Evolutionary conservation across 2,113 vertebrate genomes (phyloP).

Genomic region (Lethenteron reissneri): DNA sequence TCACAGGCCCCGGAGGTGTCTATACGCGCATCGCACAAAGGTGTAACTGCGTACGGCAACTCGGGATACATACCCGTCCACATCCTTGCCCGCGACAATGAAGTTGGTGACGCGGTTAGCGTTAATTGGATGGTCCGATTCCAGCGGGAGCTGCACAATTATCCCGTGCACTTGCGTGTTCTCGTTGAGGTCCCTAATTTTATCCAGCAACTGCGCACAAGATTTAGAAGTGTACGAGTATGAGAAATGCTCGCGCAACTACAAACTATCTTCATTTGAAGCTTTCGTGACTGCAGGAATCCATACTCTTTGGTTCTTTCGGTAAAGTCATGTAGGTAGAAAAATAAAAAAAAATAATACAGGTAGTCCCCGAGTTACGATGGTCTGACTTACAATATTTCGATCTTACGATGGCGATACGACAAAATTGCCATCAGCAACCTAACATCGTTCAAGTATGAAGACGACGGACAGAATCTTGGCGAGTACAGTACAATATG

Average conservation of each 20-base stretch:
- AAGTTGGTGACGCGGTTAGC: conserved; percentile 64
- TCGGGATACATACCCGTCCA: conserved; percentile 55
- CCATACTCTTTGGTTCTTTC: background rate
- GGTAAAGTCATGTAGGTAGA: background rate
- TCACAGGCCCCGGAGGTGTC: conserved; percentile 6
- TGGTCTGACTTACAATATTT: background rate
- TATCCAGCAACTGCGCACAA: conserved; percentile 42
- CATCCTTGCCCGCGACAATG: conserved; percentile 64
- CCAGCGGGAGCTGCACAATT: conserved; percentile 77
- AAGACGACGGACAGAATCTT: too few species aligned
- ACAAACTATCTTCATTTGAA: background rate
- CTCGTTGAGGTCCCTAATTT: conserved; percentile 49
- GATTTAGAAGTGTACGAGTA: background rate
- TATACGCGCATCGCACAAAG: background rate
- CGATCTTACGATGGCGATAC: too few species aligned
- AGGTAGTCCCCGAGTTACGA: background rate
- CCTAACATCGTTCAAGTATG: too few species aligned
- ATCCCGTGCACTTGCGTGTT: conserved; percentile 58
- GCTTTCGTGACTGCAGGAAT: background rate
- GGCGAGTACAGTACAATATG: too few species aligned
- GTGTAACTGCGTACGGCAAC: background rate
- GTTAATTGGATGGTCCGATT: conserved; percentile 53
- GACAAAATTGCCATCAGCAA: too few species aligned
- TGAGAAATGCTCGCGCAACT: too few species aligned
- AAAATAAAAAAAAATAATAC: background rate